Evolutionary conservation across 2,113 vertebrate genomes (phyloP).

Genomic region (Corynorhinus townsendii): DNA sequence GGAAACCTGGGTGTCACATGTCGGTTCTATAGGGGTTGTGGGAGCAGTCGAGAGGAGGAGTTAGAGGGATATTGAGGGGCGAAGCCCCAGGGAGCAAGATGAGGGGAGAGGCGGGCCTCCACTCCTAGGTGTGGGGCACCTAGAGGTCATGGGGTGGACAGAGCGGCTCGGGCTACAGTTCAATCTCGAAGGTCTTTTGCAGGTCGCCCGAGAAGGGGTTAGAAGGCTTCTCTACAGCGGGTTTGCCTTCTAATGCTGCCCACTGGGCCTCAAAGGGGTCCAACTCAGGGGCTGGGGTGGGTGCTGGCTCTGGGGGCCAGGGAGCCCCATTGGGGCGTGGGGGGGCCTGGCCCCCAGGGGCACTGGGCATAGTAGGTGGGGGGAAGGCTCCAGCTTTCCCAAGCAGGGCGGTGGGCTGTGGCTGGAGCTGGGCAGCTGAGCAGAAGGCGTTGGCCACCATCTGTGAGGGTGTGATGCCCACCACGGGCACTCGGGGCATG

Average conservation of each 20-base stretch:
- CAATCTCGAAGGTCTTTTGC: constrained; percentile 93
- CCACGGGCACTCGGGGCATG: constrained; percentile 86
- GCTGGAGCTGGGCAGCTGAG: constrained; percentile 83
- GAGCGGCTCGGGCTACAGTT: constrained; percentile 82
- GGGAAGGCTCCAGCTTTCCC: constrained; percentile 76
- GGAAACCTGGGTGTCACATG: constrained; percentile 18
- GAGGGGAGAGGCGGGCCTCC: constrained; percentile 3
- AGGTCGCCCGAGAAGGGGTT: constrained; percentile 92
- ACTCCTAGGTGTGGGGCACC: not conserved
- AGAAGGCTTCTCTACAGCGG: constrained; percentile 77
- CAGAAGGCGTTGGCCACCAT: constrained; percentile 96
- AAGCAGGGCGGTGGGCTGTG: constrained; percentile 68
- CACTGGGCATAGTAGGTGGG: constrained; percentile 68
- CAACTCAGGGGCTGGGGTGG: constrained; percentile 75
- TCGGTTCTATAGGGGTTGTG: constrained; percentile 34
- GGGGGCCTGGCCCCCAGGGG: constrained; percentile 54
- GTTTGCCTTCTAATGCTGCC: constrained; percentile 90
- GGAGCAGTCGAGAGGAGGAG: not conserved
- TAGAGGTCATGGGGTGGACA: not conserved
- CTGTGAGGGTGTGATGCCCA: constrained; percentile 94
- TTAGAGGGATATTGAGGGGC: not conserved
- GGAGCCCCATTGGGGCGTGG: constrained; percentile 79
- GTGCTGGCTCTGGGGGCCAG: constrained; percentile 86
- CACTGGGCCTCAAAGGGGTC: constrained; percentile 94
- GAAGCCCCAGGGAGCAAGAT: not conserved